Evolutionary conservation across 2,113 vertebrate genomes (phyloP).

Genomic region (Rhinolophus sinicus): DNA sequence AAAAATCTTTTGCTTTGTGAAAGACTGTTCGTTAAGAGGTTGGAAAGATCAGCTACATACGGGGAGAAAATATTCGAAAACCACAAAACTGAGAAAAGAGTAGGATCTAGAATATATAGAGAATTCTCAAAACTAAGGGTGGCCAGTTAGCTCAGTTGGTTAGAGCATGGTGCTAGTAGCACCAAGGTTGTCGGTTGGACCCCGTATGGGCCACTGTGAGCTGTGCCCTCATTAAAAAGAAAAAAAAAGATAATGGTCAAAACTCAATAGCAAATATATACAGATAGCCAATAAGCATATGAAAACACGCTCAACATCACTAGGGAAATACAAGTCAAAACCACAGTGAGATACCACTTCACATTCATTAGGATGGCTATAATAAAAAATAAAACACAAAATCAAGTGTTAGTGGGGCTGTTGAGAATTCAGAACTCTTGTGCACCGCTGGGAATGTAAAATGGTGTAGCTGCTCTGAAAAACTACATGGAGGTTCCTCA

Average conservation of each 20-base stretch:
- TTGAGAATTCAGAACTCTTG: not conserved
- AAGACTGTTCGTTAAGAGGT: not conserved
- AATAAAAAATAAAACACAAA: not conserved
- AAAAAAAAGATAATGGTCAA: too few species aligned
- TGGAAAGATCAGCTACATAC: not conserved
- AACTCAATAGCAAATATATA: not conserved
- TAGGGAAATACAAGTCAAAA: not conserved
- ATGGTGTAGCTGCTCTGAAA: not conserved
- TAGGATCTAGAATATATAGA: not conserved
- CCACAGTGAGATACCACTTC: not conserved
- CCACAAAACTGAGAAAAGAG: not conserved
- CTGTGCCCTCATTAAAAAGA: too few species aligned
- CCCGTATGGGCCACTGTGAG: too few species aligned
- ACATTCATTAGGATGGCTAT: not conserved
- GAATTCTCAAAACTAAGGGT: not conserved
- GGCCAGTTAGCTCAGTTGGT: too few species aligned
- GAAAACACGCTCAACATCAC: not conserved
- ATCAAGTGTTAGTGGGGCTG: not conserved
- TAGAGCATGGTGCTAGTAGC: too few species aligned
- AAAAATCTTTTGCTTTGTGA: not conserved
- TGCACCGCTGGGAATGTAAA: not conserved
- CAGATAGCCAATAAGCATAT: not conserved
- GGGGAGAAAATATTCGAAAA: slow-evolving; percentile 17
- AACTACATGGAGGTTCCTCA: not conserved
- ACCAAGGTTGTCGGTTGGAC: too few species aligned